Base-by-base conservation (phyloP, 2,888 invertebrate genomes). In the Nasonia oneida region DNA sequence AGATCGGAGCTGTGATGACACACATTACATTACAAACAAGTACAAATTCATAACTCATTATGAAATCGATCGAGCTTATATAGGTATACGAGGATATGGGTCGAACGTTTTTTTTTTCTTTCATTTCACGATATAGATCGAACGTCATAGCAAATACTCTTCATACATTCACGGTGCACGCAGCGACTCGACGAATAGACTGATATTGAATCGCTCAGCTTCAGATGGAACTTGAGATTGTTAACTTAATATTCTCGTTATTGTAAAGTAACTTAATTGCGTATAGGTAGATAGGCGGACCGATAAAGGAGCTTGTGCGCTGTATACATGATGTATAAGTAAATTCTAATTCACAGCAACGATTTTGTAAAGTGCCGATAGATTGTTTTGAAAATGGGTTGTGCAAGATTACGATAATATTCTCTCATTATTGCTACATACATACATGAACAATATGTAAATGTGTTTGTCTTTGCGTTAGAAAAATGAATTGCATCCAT, bases 401-500 rank as follows among this genome's bases (percentile, higher is more conserved):
- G 70, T 81, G 76, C 75, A 64, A 82, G 57, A 82, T 75, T 82
- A 42, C 73, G 53, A 75, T 61, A 75, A 39, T 42, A 84, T 73
- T 33, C 42, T 75, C 23, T 74, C 78, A 74, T 50, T 64, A 50
- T 78, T 82, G 57, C n/a, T 80, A 70, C 18, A 81, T 47, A 71
- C 70, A 47, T 61, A 39, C 39, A 73, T 73, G 37, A 76, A 57
- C 8, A 57, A 77, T 37, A 37, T 53, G 61, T 77, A 42, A 78
- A 83, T 83, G 83, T 83, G 80, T 83, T 79, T 86, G 86, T 86
- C 71, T 50, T 80, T 71, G 14, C 5, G 18, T 18, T 53, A 81
- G 50, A 73, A 74, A 81, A 57, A 39, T 67, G 64, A 75, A n/a
- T 64, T 87, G 87, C 86, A 87, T 87, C 87, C 86, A 84, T 81